Conservation (phyloP, 2,888 invertebrate species). For the Sceliomorpha sp. region DNA sequence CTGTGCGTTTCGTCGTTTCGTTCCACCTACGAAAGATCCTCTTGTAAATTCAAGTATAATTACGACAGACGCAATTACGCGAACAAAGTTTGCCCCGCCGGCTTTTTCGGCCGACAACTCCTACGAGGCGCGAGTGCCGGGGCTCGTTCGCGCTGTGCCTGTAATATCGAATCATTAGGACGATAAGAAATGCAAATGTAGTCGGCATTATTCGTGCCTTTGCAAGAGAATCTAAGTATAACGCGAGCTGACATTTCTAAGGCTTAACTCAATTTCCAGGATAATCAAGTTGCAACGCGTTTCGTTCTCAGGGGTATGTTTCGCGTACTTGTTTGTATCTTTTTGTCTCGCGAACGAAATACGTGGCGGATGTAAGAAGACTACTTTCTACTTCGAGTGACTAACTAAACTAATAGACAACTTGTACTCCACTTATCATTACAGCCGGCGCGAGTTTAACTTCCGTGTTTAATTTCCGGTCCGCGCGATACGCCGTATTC, state of each 20-base stretch:
- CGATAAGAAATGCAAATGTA: constrained; percentile 33
- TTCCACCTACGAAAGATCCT: no score
- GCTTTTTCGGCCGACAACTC: no score
- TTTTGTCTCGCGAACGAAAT: constrained; percentile 50
- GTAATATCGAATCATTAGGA: constrained; percentile 1
- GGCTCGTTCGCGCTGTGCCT: no score
- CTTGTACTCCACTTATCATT: constrained; percentile 55
- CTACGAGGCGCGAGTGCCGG: no score
- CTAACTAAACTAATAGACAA: constrained; percentile 57
- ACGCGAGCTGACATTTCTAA: constrained; percentile 43
- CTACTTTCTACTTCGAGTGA: constrained; percentile 54
- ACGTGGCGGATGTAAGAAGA: constrained; percentile 54
- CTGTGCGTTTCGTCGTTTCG: no score
- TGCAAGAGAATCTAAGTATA: constrained; percentile 44
- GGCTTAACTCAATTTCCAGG: constrained; percentile 49
- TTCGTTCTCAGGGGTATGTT: constrained; percentile 51
- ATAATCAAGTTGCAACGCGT: constrained; percentile 54
- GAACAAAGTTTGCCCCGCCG: no score
- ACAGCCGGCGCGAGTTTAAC: constrained; percentile 49
- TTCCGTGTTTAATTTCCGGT: constrained; percentile 53
- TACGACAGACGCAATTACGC: no score
- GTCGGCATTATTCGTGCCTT: constrained; percentile 33
- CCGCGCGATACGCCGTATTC: constrained; percentile 50
- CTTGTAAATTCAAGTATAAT: no score
- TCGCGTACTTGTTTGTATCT: constrained; percentile 50